Evolutionary conservation across 2,888 invertebrate species (phyloP), one percentile per base, ranked within the genome.

Genomic region (Xanthorhoe designata): DNA sequence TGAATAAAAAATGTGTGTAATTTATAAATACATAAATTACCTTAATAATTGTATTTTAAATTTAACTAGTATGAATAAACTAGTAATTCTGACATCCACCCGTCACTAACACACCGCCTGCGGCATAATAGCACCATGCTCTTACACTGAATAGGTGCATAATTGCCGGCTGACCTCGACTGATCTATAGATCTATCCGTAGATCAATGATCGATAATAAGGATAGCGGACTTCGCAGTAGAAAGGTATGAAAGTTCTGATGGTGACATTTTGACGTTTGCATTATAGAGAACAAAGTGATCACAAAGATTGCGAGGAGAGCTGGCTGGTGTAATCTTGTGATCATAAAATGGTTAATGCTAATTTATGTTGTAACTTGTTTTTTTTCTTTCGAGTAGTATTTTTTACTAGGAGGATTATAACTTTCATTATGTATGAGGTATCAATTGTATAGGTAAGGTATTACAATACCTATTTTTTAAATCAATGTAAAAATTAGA

Each of bases 191-290:
- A 87, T 87, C 85, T 87, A 88, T 87, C 88, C 82, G 83, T 32
- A 86, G 89, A 90, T 89, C 87, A 84, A 80, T 82, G 86, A 85
- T 87, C 88, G 84, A 87, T 87, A 87, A 86, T 84, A 84, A 82
- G 82, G 84, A 81, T 81, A 74, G 76, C 70, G 72, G 69, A 58
- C 66, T 56, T 53, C 47, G 61, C 73, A 82, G 83, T 80, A 73
- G 81, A 80, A 78, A 81, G 77, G 74, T 59, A 62, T 60, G 68
- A 69, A 64, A 61, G 66, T 72, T 64, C 59, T 63, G 54, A 35
- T 45, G 56, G 54, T 69, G 65, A 61, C 64, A 68, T 64, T 61
- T 68, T 60, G 57, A 71, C 65, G 54, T 66, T 60, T 61, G 35
- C 49, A 63, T 66, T 67, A 63, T 38, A 0, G 9, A 17, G 54